A percentile compares a stretch with the other conserved stretches of the same genome.
Conservation (phyloP, 2,113 vertebrate genomes). For the Phoxinus phoxinus region DNA sequence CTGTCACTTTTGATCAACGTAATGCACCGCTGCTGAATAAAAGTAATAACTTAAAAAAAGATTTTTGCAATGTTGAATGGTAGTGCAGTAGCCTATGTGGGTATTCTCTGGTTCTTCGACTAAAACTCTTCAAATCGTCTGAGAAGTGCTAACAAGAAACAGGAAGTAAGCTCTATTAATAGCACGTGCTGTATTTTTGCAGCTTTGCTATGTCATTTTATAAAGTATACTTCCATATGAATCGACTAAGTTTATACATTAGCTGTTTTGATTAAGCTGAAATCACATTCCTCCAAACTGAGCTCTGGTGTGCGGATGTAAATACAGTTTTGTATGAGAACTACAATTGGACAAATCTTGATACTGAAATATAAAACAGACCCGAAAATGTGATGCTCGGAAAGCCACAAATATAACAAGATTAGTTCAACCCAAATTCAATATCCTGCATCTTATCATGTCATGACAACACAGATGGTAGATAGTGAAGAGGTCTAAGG, state of each 20-base stretch:
- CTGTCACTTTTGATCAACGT: too few relatives aligned
- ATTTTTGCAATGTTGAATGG: too few relatives aligned
- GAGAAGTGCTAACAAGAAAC: slow-evolving; percentile 38
- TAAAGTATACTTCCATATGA: background rate
- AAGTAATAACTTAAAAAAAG: too few relatives aligned
- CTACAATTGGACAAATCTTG: background rate
- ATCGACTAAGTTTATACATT: background rate
- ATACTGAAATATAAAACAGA: background rate
- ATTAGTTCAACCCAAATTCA: slow-evolving; percentile 25
- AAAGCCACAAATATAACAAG: background rate
- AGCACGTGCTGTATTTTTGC: slow-evolving; percentile 4
- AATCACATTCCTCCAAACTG: background rate
- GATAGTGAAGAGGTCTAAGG: slow-evolving; percentile 7
- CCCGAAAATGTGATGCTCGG: background rate
- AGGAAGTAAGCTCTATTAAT: slow-evolving; percentile 56
- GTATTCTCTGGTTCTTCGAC: background rate
- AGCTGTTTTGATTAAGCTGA: background rate
- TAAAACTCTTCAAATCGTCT: slow-evolving; percentile 4
- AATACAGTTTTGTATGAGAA: background rate
- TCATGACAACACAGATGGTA: slow-evolving; percentile 33
- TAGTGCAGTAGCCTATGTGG: too few relatives aligned
- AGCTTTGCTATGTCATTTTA: background rate
- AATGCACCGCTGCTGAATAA: too few relatives aligned
- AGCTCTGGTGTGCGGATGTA: background rate
- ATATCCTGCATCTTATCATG: slow-evolving; percentile 26